phyloP scores from a whole-genome alignment of 92 coral and sea anemone species.

The Plumapathes pennacea region DNA sequence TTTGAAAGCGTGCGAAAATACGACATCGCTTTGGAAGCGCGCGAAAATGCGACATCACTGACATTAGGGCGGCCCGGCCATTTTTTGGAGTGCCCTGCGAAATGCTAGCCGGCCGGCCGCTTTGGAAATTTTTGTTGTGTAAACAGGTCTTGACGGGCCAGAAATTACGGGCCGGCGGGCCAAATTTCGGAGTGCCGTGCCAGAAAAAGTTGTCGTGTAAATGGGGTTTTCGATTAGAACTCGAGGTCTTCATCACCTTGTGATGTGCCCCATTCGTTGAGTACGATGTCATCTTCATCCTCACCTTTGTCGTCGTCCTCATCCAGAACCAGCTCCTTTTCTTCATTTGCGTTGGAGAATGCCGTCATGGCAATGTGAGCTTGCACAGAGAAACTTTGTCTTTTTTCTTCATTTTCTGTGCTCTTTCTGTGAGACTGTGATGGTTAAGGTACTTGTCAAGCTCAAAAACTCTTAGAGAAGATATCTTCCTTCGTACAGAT shows the following conservation, averaged over 20 bases:
- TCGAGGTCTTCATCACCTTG: slow-evolving; percentile 18
- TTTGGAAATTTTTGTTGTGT: slow-evolving; percentile 4
- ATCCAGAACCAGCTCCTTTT: too few relatives aligned
- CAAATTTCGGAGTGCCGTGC: slow-evolving; percentile 10
- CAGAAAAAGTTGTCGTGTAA: slow-evolving; percentile 5
- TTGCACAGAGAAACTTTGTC: slow-evolving; percentile 60
- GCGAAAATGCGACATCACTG: slow-evolving; percentile 5
- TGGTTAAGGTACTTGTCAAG: slow-evolving; percentile 57
- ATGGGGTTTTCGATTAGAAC: slow-evolving; percentile 12
- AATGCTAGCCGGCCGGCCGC: neutral
- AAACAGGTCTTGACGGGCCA: neutral
- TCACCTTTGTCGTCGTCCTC: too few relatives aligned
- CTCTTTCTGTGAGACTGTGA: slow-evolving; percentile 37
- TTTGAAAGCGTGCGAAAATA: too few relatives aligned
- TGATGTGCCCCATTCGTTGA: slow-evolving; percentile 63
- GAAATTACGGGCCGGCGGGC: slow-evolving; percentile 1
- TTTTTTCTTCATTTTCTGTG: slow-evolving; percentile 43
- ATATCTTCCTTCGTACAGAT: slow-evolving; percentile 36
- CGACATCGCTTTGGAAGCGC: neutral
- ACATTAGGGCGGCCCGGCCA: slow-evolving; percentile 1
- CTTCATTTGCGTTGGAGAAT: too few relatives aligned
- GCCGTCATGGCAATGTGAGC: slow-evolving; percentile 65
- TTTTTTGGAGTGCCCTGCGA: neutral
- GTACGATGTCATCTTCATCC: slow-evolving; percentile 26
- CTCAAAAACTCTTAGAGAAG: slow-evolving; percentile 42